phyloP scores from a whole-genome alignment of 1,140 invertebrate genomes.

The Brachionus plicatilis region DNA sequence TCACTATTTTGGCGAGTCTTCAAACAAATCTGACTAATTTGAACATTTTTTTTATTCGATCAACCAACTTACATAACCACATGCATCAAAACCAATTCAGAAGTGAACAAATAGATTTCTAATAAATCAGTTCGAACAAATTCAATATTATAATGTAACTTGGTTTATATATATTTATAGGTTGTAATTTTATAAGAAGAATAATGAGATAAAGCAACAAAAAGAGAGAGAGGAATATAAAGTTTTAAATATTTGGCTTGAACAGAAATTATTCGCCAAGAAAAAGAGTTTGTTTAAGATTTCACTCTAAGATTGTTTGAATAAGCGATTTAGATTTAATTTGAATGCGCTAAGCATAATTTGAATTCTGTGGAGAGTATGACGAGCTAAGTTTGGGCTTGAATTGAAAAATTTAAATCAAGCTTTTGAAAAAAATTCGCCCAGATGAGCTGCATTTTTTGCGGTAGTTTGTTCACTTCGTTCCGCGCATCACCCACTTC shows the following conservation, averaged over 20 bases:
- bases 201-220: neutral
- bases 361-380: neutral
- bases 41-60: neutral
- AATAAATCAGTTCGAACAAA: neutral
- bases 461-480: conserved; percentile 5
- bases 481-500: neutral
- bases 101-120: neutral
- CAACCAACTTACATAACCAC: neutral
- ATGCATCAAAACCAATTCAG: neutral
- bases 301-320: neutral
- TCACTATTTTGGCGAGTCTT: neutral
- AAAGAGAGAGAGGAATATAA: neutral
- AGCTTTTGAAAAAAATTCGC: neutral
- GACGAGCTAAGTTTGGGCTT: neutral
- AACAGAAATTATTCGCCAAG: neutral
- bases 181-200: neutral
- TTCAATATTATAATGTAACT: neutral
- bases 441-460: conserved; percentile 28
- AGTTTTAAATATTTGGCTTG: neutral
- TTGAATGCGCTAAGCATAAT: neutral
- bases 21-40: neutral
- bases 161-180: neutral
- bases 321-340: neutral
- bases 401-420: neutral
- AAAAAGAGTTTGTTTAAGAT: neutral